phyloP scores from a whole-genome alignment of 30 jellyfish, hydroid and myxozoan genomes.

The Aurelia sp. region DNA sequence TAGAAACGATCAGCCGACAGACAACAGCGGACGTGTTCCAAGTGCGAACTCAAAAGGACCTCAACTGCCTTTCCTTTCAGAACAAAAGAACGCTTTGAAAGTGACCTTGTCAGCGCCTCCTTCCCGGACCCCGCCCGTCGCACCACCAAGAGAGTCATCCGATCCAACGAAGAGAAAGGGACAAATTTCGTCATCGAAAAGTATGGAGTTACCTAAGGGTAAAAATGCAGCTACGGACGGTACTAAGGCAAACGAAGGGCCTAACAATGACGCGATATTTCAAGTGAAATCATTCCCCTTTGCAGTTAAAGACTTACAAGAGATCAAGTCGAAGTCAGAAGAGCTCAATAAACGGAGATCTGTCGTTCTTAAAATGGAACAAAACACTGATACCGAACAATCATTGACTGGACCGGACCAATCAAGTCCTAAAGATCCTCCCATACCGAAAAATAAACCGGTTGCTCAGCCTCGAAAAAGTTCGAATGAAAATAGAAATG shows the following conservation, averaged over 20 bases:
- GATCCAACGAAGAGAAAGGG: background rate
- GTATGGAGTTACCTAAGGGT: background rate
- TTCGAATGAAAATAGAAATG: background rate
- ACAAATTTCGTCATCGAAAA: background rate
- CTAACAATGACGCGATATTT: background rate
- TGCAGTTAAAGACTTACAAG: background rate
- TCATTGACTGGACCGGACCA: background rate
- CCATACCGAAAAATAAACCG: background rate
- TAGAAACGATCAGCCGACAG: constrained; percentile 7
- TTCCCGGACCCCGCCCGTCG: constrained; percentile 9
- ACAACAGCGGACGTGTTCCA: background rate
- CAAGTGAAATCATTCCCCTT: background rate
- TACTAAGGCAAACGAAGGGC: background rate
- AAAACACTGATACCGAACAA: background rate
- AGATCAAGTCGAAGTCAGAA: background rate
- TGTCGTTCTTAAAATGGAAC: background rate
- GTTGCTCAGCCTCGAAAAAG: background rate
- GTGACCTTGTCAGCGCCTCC: constrained; percentile 39
- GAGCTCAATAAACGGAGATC: background rate
- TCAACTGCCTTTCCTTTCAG: background rate
- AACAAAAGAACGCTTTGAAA: constrained; percentile 16
- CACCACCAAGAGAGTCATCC: background rate
- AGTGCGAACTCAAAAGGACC: background rate
- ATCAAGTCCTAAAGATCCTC: background rate
- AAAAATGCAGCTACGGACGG: background rate